phyloP scores from a whole-genome alignment of 2,888 invertebrate genomes.

The Andrena camellia region DNA sequence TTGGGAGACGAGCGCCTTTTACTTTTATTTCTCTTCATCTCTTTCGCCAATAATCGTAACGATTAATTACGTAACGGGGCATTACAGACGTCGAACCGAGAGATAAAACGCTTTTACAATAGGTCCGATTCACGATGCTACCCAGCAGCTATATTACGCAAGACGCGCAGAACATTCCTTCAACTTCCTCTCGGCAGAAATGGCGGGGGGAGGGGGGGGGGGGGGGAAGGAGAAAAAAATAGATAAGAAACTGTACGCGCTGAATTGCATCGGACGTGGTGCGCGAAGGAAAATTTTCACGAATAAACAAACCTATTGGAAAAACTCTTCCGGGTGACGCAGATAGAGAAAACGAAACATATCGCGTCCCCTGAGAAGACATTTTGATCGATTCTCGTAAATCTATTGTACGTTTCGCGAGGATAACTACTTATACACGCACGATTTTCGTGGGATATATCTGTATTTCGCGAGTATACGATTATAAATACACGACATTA shows the following conservation, averaged over 20 bases:
- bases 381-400: slow-evolving; percentile 23
- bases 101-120: slow-evolving; percentile 32
- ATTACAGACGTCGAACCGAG: slow-evolving; percentile 5
- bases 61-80: neutral
- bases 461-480: slow-evolving; percentile 18
- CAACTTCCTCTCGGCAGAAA: neutral
- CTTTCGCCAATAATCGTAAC: neutral
- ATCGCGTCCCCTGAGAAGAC: slow-evolving; percentile 54
- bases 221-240: neutral
- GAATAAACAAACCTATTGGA: neutral
- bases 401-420: neutral
- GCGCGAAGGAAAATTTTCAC: neutral
- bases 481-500: slow-evolving; percentile 4
- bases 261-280: neutral
- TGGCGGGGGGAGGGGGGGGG: neutral
- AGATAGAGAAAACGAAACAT: slow-evolving; percentile 9
- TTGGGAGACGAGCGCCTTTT: neutral
- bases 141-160: slow-evolving; percentile 4
- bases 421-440: neutral
- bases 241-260: slow-evolving; percentile 1
- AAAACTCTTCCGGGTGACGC: slow-evolving; percentile 76
- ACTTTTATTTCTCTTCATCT: neutral
- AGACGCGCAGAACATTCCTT: neutral
- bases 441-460: neutral
- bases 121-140: slow-evolving; percentile 3